Conservation (phyloP, 2,888 invertebrate species). For the Limnephilus marmoratus region DNA sequence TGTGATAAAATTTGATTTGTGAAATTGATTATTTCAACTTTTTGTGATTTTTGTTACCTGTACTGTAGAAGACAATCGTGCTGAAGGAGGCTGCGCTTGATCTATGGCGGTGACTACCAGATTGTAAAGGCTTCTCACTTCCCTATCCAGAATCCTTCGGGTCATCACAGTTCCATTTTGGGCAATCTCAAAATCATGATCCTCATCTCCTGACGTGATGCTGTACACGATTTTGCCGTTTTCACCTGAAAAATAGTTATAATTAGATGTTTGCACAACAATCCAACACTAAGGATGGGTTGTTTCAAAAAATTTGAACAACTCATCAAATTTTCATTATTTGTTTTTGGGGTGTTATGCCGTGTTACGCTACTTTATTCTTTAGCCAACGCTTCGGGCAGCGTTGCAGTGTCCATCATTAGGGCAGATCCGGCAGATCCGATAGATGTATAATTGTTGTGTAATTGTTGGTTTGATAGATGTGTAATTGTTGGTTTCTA, state of each 20-base stretch:
- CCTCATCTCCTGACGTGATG: slow-evolving; percentile 89
- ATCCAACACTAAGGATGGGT: background rate
- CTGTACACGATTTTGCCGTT: slow-evolving; percentile 91
- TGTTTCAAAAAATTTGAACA: too few relatives aligned
- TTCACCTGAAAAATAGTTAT: slow-evolving; percentile 79
- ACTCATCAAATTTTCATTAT: too few relatives aligned
- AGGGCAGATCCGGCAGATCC: too few relatives aligned
- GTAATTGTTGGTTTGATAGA: too few relatives aligned
- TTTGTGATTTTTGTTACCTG: slow-evolving; percentile 78
- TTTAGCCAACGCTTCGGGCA: too few relatives aligned
- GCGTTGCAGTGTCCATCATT: too few relatives aligned
- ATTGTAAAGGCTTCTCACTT: slow-evolving; percentile 88
- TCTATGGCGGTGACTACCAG: slow-evolving; percentile 92
- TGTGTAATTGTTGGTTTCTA: too few relatives aligned
- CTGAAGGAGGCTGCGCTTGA: slow-evolving; percentile 85
- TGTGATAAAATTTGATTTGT: background rate
- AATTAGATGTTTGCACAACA: background rate
- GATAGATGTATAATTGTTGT: too few relatives aligned
- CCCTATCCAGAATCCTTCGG: slow-evolving; percentile 86
- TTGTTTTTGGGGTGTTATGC: too few relatives aligned
- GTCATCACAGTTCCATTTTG: slow-evolving; percentile 92
- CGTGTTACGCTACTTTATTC: too few relatives aligned
- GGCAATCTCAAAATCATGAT: slow-evolving; percentile 87
- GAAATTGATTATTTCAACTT: background rate
- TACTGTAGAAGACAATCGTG: slow-evolving; percentile 88